Evolutionary conservation across 2,113 vertebrate genomes (phyloP), one percentile per base, ranked within the genome.

Genomic region (Lontra canadensis): DNA sequence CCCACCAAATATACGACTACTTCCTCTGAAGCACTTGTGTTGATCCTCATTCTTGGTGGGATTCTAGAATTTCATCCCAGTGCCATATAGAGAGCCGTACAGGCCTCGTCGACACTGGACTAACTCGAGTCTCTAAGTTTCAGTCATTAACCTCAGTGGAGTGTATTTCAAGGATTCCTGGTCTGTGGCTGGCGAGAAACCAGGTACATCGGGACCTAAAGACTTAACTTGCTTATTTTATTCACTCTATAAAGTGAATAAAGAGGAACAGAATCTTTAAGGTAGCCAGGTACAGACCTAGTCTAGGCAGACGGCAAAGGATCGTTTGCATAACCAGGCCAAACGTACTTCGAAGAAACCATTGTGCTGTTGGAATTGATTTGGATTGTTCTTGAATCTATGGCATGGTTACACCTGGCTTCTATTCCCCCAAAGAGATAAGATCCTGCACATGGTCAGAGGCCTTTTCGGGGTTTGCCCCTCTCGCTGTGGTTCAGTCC

Each of bases 231-330:
- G 71, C 31, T 55, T 88, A 13, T 91, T 82, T 96, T 95, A 85
- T 74, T 91, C 73, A 59, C 36, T 71, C 71, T 31, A 6, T 78
- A 86, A 97, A 67, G 47, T 93, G 55, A 93, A 83, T 84, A 90
- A 91, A 91, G 57, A 90, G 67, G 82, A 94, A 74, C 29, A 84
- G 52, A 81, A 82, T 61, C 85, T 73, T 73, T 88, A 90, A 57
- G 89, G 61, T 63, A 73, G 25, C 44, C 87, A 78, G 31, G 31
- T 71, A n/a, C 14, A 97, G 91, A 92, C 31, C 21, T 76, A 52
- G 39, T 61, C 26, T 69, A 93, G 71, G 74, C 31, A 83, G 78
- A 95, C 73, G 67, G 52, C 36, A 78, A 95, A 47, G 76, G 10
- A 52, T 57, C 39, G 25, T n/a, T 34, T n/a, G 8, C 1, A 69